These are phyloP conservation scores for Raillietiella orientalis DNA, from an alignment of 2,888 invertebrate species.

Conservation along the genomic window DNA sequence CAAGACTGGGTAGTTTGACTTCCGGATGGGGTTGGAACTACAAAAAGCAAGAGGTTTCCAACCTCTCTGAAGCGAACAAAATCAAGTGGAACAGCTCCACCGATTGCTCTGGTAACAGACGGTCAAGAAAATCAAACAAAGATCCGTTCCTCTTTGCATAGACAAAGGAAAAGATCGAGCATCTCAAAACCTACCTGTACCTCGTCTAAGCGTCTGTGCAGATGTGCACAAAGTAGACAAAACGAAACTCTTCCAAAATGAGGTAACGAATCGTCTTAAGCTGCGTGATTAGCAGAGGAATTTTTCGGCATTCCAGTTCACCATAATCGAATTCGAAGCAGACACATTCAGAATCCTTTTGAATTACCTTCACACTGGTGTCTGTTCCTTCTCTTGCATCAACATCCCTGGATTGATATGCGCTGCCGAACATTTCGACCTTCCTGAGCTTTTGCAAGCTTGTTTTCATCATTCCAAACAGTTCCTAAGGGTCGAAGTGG, in stretches of 20 bases:
- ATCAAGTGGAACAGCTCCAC: conserved; percentile 62
- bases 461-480: conserved; percentile 88
- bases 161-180: no score
- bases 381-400: conserved; percentile 63
- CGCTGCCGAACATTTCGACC: conserved; percentile 74
- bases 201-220: conserved; percentile 62
- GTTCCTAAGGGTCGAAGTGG: conserved; percentile 64
- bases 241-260: conserved; percentile 64
- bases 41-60: conserved; percentile 15
- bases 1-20: conserved; percentile 57
- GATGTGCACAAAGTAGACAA: conserved; percentile 78
- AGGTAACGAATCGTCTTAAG: conserved; percentile 19
- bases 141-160: conserved; percentile 4
- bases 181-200: conserved; percentile 41
- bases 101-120: conserved; percentile 23
- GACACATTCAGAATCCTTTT: conserved; percentile 66
- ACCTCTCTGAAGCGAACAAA: conserved; percentile 49
- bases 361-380: conserved; percentile 72
- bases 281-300: neutral
- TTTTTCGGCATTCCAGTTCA: conserved; percentile 26
- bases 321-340: conserved; percentile 76
- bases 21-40: conserved; percentile 50
- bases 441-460: conserved; percentile 65
- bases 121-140: neutral
- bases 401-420: conserved; percentile 74